Base-by-base conservation (phyloP, 1,140 invertebrate genomes). In the Lepidotrigona ventralis region DNA sequence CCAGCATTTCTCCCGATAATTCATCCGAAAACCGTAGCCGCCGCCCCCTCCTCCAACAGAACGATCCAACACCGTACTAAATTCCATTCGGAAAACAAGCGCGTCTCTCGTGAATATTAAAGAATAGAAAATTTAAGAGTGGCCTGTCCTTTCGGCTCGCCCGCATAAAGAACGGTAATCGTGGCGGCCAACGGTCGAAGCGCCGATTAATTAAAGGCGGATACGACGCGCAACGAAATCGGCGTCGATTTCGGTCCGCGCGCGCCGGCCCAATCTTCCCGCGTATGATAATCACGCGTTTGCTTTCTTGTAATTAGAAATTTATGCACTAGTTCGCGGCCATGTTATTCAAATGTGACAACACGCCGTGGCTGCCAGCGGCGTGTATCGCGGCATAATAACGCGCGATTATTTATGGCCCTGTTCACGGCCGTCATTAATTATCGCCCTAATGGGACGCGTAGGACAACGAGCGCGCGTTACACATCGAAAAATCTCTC, bases 331-430 rank as follows among this genome's bases (percentile, higher is more conserved):
- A 93, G 91, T 93, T 92, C 73, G 87, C 86, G 85, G 89, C 72
- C 91, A 78, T 93, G 93, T 93, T 93, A 93, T 93, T 93, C 92
- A 93, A 93, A 93, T 93, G 92, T 92, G 93, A 93, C 92, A 93
- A 85, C 91, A 90, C 83, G 91, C 88, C 74, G 39, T 46, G 82
- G 82, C 17, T 58, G 78, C 83, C 86, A 39, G 73, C 81, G 56
- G 80, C 83, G 86, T 88, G 83, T 90, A 90, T 90, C 85, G 78
- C 87, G 85, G 75, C 82, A 73, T 90, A 90, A 90, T 86, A 90
- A 85, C 85, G 86, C 83, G 86, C 87, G 73, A 87, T 33, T 92
- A 91, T 93, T 91, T 92, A 93, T 88, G 85, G 82, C 76, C 84
- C 69, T 46, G 63, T 71, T 54, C 86, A 90, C 77, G 89, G 75